Evolutionary conservation across 1,140 invertebrate genomes (phyloP), one percentile per base, ranked within the genome.

Genomic region (Oncopodura yosiiana): DNA sequence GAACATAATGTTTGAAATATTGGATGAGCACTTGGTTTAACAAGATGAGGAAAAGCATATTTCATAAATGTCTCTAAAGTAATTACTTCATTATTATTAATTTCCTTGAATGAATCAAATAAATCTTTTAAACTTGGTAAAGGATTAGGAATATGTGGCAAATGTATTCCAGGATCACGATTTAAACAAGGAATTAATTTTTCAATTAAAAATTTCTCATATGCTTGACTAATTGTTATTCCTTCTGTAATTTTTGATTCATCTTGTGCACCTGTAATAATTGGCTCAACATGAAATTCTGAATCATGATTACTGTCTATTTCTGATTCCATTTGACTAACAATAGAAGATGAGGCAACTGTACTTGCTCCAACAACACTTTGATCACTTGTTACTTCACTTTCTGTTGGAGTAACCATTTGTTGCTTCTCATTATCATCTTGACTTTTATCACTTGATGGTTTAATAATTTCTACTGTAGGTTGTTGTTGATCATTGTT

Each of bases 121-220:
- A 61, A 36, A 21, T 57, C 55, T 5, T 19, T 29, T 3, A 61
- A 19, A 11, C 50, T 37, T 14, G 59, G 54, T 3, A 61, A 34
- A 12, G 59, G 59, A 39, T 57, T 41, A 1, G 59, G 59, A n/a
- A 53, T 23, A 11, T 21, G 11, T 16, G 59, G 59, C 9, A 61
- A 32, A 39, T 43, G 24, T 21, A 38, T 45, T 32, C 58, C 58
- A 49, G 26, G 21, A 14, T 43, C 2, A 14, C 32, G 6, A 19
- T 12, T 23, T 11, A 44, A 23, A 9, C 9, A 27, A 23, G 42
- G 26, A 23, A 26, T 9, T 44, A 24, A 44, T 44, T 21, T 8
- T 8, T 44, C 42, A 29, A 49, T 23, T 19, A 34, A 34, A 14
- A 29, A n/a, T 29, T 11, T 11, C n/a, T n/a, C n/a, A n/a, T n/a